phyloP scores from a whole-genome alignment of 2,797 vertebrate genomes.

The Gymnodraco acuticeps region DNA sequence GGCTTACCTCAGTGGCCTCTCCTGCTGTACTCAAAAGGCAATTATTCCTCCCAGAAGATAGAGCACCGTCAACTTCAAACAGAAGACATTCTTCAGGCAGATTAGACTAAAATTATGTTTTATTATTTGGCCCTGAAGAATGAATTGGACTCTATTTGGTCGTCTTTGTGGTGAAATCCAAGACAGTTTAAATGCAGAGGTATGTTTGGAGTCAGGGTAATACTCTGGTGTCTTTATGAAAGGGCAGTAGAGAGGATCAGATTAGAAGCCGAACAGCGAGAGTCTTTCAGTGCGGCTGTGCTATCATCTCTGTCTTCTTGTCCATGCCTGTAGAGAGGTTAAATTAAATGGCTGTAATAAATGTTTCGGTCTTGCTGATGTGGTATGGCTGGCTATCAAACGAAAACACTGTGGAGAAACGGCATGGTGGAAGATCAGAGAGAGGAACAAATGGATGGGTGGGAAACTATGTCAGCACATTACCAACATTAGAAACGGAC shows the following conservation, averaged over 20 bases:
- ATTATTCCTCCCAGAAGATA: conserved; percentile 92
- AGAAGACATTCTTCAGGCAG: conserved; percentile 93
- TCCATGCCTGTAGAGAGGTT: conserved; percentile 95
- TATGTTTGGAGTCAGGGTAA: conserved; percentile 95
- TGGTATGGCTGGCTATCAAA: conserved; percentile 92
- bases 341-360: conserved; percentile 99
- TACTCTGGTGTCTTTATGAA: conserved; percentile 92
- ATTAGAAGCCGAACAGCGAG: conserved; percentile 93
- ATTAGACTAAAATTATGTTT: conserved; percentile 99
- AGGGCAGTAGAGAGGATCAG: conserved; percentile 93
- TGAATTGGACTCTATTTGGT: conserved; percentile 91
- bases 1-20: conserved; percentile 89
- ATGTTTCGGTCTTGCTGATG: conserved; percentile 92
- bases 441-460: conserved; percentile 73
- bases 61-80: conserved; percentile 97
- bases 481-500: conserved; percentile 87
- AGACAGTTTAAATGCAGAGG: conserved; percentile 96
- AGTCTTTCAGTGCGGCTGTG: conserved; percentile 88
- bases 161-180: conserved; percentile 94
- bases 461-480: conserved; percentile 81
- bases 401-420: conserved; percentile 89
- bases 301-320: conserved; percentile 96
- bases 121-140: conserved; percentile 92
- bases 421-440: conserved; percentile 92
- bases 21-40: conserved; percentile 87